Evolutionary conservation across 2,113 vertebrate genomes (phyloP).

Genomic region (Phocoena sinus): DNA sequence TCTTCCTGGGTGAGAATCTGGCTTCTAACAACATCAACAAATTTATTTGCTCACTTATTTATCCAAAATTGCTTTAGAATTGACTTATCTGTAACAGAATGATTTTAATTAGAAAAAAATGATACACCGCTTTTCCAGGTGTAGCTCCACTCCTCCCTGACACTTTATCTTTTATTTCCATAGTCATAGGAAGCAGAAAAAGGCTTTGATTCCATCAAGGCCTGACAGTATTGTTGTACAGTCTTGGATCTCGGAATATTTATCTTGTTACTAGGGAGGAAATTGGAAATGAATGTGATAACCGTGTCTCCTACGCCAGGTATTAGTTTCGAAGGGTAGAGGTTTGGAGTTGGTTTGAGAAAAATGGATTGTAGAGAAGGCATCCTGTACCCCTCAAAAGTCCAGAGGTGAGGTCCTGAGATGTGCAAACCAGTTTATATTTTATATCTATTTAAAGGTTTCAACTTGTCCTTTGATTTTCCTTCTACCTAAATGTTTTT

Average conservation of each 20-base stretch:
- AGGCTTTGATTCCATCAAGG: neutral
- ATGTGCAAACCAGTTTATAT: neutral
- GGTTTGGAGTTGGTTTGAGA: neutral
- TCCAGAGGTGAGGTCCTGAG: neutral
- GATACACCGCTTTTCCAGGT: neutral
- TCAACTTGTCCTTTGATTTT: neutral
- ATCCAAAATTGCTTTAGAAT: neutral
- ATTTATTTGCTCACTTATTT: neutral
- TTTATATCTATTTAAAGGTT: neutral
- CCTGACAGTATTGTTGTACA: neutral
- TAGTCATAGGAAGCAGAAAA: neutral
- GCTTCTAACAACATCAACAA: neutral
- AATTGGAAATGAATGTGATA: neutral
- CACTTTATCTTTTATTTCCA: neutral
- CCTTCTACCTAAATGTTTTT: neutral
- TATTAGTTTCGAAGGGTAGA: neutral
- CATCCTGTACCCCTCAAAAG: neutral
- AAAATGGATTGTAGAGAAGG: neutral
- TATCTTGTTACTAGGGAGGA: neutral
- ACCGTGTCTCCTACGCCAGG: neutral
- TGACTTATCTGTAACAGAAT: neutral
- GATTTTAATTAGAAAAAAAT: neutral
- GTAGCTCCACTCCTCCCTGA: neutral
- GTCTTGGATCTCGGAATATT: neutral
- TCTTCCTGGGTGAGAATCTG: neutral